phyloP scores from a whole-genome alignment of 2,113 vertebrate genomes.

The Neodon shergylaensis region DNA sequence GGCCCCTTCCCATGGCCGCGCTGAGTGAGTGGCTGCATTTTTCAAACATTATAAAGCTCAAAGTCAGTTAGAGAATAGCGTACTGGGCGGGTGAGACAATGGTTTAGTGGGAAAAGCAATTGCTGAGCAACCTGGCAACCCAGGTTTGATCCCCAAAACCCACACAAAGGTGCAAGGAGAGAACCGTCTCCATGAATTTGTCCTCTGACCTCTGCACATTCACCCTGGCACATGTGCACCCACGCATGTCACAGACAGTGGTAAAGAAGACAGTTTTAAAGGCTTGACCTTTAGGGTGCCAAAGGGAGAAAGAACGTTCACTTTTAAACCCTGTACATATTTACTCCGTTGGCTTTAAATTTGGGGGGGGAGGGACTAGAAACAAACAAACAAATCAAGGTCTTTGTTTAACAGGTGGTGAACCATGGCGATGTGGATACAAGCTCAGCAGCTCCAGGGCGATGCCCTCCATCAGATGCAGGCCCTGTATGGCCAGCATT shows the following conservation, averaged over 20 bases:
- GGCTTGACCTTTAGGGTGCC: not conserved
- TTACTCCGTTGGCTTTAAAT: not conserved
- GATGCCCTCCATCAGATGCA: slow-evolving; percentile 99
- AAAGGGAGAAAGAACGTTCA: not conserved
- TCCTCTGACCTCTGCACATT: not conserved
- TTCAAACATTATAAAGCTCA: slow-evolving; percentile 20
- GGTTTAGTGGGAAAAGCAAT: not conserved
- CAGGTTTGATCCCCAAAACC: not conserved
- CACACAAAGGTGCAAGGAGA: not conserved
- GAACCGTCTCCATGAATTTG: not conserved
- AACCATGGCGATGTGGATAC: slow-evolving; percentile 98
- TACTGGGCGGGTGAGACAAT: not conserved
- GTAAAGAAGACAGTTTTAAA: not conserved
- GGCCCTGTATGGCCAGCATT: slow-evolving; percentile 98
- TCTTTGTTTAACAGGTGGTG: slow-evolving; percentile 83
- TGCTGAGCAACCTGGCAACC: not conserved
- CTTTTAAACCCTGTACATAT: not conserved
- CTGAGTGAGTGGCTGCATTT: not conserved
- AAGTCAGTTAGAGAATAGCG: not conserved
- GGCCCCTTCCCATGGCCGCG: not conserved
- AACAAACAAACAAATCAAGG: not conserved
- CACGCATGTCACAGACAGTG: too few species aligned
- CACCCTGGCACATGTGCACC: not conserved
- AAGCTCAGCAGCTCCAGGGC: slow-evolving; percentile 98
- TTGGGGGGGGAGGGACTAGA: not conserved